Evolutionary conservation across 1,140 invertebrate species (phyloP), one percentile per base, ranked within the genome.

Genomic region (Luehdorfia chinensis): DNA sequence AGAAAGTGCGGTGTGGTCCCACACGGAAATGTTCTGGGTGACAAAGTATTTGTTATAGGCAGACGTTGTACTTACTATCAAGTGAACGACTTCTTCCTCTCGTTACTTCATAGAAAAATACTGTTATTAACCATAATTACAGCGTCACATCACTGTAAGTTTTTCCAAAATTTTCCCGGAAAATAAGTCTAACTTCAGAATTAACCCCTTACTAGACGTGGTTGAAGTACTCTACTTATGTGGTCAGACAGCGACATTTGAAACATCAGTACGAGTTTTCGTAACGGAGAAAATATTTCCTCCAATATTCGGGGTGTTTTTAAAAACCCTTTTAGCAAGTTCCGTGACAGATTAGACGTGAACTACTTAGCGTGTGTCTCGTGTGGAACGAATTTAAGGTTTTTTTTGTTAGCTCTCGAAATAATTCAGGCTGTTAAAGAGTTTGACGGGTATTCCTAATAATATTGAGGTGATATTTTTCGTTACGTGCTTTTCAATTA

Each of bases 281-380:
- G 41, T 27, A 25, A 21, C 13, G 43, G 14, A 36, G 37, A 56
- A 18, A 37, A 39, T 57, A 47, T 47, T 52, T 12, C 6, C 21
- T 21, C 32, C 33, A 55, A 49, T 15, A 28, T 43, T 30, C 8
- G 7, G 27, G 13, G 15, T 9, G 19, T 30, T 30, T 28, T 41
- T 13, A 16, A 27, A 15, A 43, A 43, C 16, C 23, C 27, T 32
- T 43, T 52, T 43, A 21, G 21, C 39, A 33, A 19, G 18, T 36
- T 31, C 41, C 9, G 15, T 32, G 43, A 31, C 47, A 53, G 33
- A 53, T 58, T 43, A 12, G 55, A 58, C 50, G 50, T 34, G 32
- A 53, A 52, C 55, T 53, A 52, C 46, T 58, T 52, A 46, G 16
- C 21, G 30, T 16, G 33, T 32, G 39, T 27, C 39, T 30, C 39